Percentiles rank a stretch among this genome's conserved stretches.
phyloP scores from a whole-genome alignment of 2,888 invertebrate species.

The Synanthedon myopaeformis region DNA sequence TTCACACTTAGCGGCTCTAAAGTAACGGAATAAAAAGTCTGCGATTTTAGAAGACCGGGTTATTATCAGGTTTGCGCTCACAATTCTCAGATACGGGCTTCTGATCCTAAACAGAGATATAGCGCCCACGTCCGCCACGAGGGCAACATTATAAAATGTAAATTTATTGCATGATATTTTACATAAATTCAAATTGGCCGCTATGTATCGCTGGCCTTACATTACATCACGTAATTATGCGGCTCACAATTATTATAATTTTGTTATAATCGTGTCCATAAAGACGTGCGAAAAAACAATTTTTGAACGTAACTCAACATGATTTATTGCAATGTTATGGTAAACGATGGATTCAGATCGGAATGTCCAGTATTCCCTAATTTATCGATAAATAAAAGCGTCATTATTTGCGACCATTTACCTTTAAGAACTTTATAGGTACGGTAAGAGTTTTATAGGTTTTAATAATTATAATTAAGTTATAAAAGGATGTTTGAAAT shows the following conservation, averaged over 20 bases:
- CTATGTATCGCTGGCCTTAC: constrained; percentile 50
- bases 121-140: constrained; percentile 38
- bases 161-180: constrained; percentile 66
- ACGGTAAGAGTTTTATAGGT: background rate
- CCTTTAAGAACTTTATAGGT: background rate
- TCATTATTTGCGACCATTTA: background rate
- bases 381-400: background rate
- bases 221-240: constrained; percentile 61
- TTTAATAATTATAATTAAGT: background rate
- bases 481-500: background rate
- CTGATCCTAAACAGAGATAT: constrained; percentile 62
- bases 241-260: constrained; percentile 67
- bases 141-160: constrained; percentile 62
- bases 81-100: constrained; percentile 43
- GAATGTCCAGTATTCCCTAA: background rate
- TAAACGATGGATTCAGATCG: constrained; percentile 15
- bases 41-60: constrained; percentile 9
- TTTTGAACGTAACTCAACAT: constrained; percentile 44
- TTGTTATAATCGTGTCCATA: constrained; percentile 61
- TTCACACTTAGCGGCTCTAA: no score
- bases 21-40: no score
- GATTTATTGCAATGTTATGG: constrained; percentile 48
- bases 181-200: constrained; percentile 65
- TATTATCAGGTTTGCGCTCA: constrained; percentile 31
- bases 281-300: constrained; percentile 67